These are phyloP conservation scores for Limonius californicus DNA, from an alignment of 1,140 invertebrate genomes.

Conservation along the genomic window DNA sequence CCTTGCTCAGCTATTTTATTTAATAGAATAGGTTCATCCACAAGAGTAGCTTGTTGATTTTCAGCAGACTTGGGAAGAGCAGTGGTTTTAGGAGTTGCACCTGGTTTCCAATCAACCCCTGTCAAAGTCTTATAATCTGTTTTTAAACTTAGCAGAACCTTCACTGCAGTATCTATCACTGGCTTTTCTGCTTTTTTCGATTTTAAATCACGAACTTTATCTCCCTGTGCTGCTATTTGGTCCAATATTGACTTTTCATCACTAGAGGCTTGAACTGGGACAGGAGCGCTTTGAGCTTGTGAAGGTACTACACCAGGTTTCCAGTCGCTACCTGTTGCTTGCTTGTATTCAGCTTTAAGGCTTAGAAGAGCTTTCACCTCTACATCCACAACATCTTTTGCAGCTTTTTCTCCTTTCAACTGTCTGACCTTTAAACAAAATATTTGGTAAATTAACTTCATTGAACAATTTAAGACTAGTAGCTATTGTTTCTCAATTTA, in stretches of 20 bases:
- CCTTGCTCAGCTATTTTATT: slow-evolving; percentile 55
- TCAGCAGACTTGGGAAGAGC: not conserved
- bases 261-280: too few relatives aligned
- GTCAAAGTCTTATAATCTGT: slow-evolving; percentile 61
- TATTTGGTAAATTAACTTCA: too few relatives aligned
- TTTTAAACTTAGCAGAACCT: slow-evolving; percentile 72
- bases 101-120: slow-evolving; percentile 63
- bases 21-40: not conserved
- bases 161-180: slow-evolving; percentile 67
- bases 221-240: slow-evolving; percentile 17
- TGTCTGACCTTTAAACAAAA: not conserved
- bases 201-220: slow-evolving; percentile 64
- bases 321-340: slow-evolving; percentile 60
- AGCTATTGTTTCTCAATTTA: too few relatives aligned
- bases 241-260: slow-evolving; percentile 7
- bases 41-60: not conserved
- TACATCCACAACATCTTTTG: slow-evolving; percentile 55
- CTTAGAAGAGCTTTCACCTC: slow-evolving; percentile 62
- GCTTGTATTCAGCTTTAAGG: slow-evolving; percentile 67
- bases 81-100: slow-evolving; percentile 16
- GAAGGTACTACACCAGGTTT: slow-evolving; percentile 46
- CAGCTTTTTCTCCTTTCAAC: slow-evolving; percentile 54
- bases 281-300: slow-evolving; percentile 54
- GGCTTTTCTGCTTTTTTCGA: slow-evolving; percentile 53
- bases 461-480: not conserved